phyloP scores from a whole-genome alignment of 2,888 invertebrate genomes.

The Protonemura montana region DNA sequence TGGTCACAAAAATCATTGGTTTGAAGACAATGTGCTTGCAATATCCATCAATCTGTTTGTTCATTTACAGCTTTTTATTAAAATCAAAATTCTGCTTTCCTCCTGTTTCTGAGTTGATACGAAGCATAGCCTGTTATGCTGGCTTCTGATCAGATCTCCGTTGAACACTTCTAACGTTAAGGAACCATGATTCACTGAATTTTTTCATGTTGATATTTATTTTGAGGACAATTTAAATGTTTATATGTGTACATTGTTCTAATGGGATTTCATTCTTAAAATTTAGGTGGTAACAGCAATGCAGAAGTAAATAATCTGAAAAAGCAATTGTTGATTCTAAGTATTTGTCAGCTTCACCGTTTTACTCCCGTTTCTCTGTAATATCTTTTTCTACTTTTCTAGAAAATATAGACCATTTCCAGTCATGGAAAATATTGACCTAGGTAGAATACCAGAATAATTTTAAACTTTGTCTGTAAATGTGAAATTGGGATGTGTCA shows the following conservation, averaged over 20 bases:
- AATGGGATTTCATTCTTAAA: not conserved
- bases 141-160: too few relatives aligned
- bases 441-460: not conserved
- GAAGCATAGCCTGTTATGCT: too few relatives aligned
- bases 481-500: not conserved
- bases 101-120: too few relatives aligned
- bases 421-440: slow-evolving; percentile 13
- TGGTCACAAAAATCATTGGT: not conserved
- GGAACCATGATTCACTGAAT: too few relatives aligned
- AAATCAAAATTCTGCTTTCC: not conserved
- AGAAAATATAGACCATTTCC: slow-evolving; percentile 35
- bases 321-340: not conserved
- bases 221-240: not conserved
- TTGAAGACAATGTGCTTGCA: not conserved
- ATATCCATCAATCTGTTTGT: too few relatives aligned
- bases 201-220: not conserved
- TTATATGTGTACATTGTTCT: not conserved
- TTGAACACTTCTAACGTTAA: too few relatives aligned
- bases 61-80: too few relatives aligned
- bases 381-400: slow-evolving; percentile 42
- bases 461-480: not conserved
- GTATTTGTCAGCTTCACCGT: not conserved
- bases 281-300: not conserved
- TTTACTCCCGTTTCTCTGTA: not conserved
- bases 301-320: not conserved